Evolutionary conservation across 2,888 invertebrate species (phyloP).

Genomic region (Drymonia ruficornis): DNA sequence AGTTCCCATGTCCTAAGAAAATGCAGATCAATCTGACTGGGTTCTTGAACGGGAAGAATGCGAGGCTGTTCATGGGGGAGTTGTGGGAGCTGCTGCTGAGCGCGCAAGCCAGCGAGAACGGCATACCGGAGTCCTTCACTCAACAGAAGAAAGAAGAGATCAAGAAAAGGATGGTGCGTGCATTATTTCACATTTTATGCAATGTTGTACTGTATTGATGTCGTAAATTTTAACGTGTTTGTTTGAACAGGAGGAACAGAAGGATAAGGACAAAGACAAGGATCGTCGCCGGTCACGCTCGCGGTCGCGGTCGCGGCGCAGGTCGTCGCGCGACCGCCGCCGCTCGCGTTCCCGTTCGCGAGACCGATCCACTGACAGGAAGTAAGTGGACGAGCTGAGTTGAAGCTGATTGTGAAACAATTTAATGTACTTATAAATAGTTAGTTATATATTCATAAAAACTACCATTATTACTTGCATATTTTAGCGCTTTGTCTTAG

Average conservation of each 20-base stretch:
- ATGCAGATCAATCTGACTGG: conserved; percentile 99
- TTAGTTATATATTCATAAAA: no score
- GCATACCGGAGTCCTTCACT: conserved; percentile 97
- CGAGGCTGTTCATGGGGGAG: conserved; percentile 98
- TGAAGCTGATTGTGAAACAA: no score
- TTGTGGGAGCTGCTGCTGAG: conserved; percentile 97
- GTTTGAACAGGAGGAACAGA: conserved; percentile 65
- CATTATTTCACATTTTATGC: background rate
- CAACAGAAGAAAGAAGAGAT: conserved; percentile 99
- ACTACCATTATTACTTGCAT: no score
- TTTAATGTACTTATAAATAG: no score
- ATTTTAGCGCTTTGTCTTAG: no score
- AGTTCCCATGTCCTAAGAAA: conserved; percentile 98
- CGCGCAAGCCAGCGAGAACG: conserved; percentile 97
- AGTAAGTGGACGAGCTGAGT: conserved; percentile 52
- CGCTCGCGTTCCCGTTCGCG: conserved; percentile 69
- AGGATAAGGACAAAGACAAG: conserved; percentile 89
- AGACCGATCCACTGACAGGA: conserved; percentile 73
- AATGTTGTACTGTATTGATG: background rate
- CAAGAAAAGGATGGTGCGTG: conserved; percentile 91
- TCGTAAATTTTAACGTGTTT: no score
- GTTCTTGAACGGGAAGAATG: conserved; percentile 98
- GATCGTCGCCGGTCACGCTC: conserved; percentile 82
- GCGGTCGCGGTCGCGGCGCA: conserved; percentile 68
- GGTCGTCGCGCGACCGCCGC: conserved; percentile 68